phyloP scores from a whole-genome alignment of 2,797 vertebrate genomes.

The Tenualosa thibaudeaui region DNA sequence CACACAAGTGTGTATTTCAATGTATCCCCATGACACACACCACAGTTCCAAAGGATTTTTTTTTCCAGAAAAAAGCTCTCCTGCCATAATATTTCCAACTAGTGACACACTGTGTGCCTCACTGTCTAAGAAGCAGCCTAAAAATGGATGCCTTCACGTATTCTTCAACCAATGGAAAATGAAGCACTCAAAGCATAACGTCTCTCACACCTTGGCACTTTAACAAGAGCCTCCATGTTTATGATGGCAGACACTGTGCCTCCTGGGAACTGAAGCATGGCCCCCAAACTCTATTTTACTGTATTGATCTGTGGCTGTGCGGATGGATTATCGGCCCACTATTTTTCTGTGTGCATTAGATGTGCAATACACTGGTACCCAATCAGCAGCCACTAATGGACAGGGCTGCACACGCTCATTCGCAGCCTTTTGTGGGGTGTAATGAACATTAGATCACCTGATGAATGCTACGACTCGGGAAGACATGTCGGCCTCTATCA shows the following conservation, averaged over 20 bases:
- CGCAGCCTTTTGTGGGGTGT: slow-evolving; percentile 80
- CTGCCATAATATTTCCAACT: not conserved
- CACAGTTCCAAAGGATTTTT: not conserved
- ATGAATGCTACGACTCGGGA: slow-evolving; percentile 79
- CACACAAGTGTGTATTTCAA: not conserved
- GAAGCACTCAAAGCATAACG: not conserved
- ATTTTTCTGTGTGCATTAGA: slow-evolving; percentile 49
- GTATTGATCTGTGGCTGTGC: not conserved
- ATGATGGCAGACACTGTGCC: not conserved
- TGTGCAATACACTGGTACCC: slow-evolving; percentile 69
- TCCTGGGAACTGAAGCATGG: not conserved
- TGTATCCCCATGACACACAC: not conserved
- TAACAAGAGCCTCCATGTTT: not conserved
- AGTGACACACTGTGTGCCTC: not conserved
- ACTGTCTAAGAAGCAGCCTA: not conserved
- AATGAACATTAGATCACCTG: slow-evolving; percentile 83
- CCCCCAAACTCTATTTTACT: not conserved
- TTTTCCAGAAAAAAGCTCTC: not conserved
- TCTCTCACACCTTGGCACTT: not conserved
- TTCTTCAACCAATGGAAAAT: not conserved
- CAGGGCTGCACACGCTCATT: slow-evolving; percentile 78
- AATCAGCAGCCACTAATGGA: slow-evolving; percentile 78
- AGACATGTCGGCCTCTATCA: slow-evolving; percentile 87
- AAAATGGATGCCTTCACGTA: not conserved
- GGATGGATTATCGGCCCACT: slow-evolving; percentile 38